Evolutionary conservation across 2,113 vertebrate species (phyloP).

Genomic region (Lagopus leucura): DNA sequence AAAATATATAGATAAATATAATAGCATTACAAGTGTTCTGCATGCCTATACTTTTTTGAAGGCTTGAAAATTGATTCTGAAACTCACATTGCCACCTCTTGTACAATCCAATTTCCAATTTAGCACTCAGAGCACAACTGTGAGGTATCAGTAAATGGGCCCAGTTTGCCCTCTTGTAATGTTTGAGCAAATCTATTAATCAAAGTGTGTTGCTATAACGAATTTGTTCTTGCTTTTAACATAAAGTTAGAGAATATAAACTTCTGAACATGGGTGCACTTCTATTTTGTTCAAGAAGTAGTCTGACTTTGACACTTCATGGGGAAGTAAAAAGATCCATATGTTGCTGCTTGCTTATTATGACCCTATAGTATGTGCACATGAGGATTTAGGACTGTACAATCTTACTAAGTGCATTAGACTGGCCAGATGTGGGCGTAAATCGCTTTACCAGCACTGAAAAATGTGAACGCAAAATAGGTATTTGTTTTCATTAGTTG

Average conservation of each 20-base stretch:
- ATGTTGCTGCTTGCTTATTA: neutral
- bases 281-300: neutral
- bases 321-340: neutral
- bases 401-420: neutral
- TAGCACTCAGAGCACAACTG: neutral
- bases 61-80: neutral
- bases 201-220: neutral
- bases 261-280: neutral
- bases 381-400: neutral
- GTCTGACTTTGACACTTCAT: neutral
- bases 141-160: neutral
- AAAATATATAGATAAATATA: constrained; percentile 64
- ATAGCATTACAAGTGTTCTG: constrained; percentile 10
- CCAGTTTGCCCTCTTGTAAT: neutral
- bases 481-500: neutral
- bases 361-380: neutral
- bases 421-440: neutral
- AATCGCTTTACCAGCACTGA: neutral
- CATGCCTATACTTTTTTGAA: neutral
- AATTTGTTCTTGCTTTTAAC: neutral
- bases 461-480: neutral
- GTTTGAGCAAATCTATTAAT: neutral
- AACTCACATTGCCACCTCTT: constrained; percentile 15
- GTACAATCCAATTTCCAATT: neutral
- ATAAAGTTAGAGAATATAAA: neutral